phyloP scores from a whole-genome alignment of 2,888 invertebrate species.

The Aphidius colemani region DNA sequence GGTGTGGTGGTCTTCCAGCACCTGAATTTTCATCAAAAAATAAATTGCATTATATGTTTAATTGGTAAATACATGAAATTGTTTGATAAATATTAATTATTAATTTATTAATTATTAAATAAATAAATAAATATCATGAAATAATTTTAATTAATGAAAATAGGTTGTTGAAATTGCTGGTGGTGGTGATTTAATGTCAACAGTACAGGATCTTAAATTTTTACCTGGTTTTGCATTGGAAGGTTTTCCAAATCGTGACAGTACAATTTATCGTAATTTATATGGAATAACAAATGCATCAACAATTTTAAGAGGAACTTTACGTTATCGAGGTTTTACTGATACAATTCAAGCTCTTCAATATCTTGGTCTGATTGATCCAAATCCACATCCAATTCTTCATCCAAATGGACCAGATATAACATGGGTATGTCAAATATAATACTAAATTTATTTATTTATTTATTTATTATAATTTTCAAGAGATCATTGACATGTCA shows the following conservation, averaged over 20 bases:
- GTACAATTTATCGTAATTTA: slow-evolving; percentile 81
- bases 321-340: slow-evolving; percentile 89
- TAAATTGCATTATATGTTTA: slow-evolving; percentile 88
- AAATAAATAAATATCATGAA: too few relatives aligned
- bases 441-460: slow-evolving; percentile 36
- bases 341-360: slow-evolving; percentile 88
- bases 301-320: slow-evolving; percentile 91
- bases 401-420: slow-evolving; percentile 95
- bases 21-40: slow-evolving; percentile 91
- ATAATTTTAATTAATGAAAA: slow-evolving; percentile 19
- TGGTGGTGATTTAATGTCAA: slow-evolving; percentile 88
- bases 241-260: slow-evolving; percentile 96
- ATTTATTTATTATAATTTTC: not conserved
- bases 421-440: slow-evolving; percentile 82
- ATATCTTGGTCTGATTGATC: slow-evolving; percentile 84
- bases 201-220: slow-evolving; percentile 80
- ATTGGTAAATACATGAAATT: too few relatives aligned
- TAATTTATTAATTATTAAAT: too few relatives aligned
- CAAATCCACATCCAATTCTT: slow-evolving; percentile 84
- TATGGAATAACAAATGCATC: slow-evolving; percentile 88
- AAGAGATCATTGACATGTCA: slow-evolving; percentile 85
- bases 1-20: slow-evolving; percentile 96
- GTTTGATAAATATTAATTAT: too few relatives aligned
- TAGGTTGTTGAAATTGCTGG: slow-evolving; percentile 85
- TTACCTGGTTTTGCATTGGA: slow-evolving; percentile 96